Evolutionary conservation across 2,888 invertebrate genomes (phyloP).

Genomic region (Protonemura montana): DNA sequence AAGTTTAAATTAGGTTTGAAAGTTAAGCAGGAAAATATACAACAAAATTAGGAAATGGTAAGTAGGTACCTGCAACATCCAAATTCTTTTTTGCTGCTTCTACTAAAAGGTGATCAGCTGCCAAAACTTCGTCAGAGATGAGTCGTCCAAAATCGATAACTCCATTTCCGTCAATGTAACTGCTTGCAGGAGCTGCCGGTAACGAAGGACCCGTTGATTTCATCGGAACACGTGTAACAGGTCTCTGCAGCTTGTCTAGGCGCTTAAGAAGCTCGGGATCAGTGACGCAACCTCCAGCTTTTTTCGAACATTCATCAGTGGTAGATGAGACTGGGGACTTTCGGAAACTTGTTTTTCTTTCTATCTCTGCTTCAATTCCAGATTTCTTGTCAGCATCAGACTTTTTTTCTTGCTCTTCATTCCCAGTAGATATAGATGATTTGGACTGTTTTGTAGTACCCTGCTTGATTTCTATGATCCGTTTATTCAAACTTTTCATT

Average conservation of each 20-base stretch:
- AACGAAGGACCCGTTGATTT: conserved; percentile 55
- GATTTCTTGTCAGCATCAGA: conserved; percentile 58
- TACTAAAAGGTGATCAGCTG: conserved; percentile 82
- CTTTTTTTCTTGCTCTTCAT: conserved; percentile 54
- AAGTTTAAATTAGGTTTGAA: too few relatives aligned
- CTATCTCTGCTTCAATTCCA: conserved; percentile 56
- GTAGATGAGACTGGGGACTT: conserved; percentile 65
- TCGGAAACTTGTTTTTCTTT: conserved; percentile 72
- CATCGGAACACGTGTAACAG: conserved; percentile 67
- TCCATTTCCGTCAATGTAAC: conserved; percentile 74
- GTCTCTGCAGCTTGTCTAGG: conserved; percentile 67
- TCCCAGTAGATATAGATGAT: conserved; percentile 3
- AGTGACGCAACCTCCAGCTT: conserved; percentile 65
- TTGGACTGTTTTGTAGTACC: conserved; percentile 41
- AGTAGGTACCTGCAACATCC: conserved; percentile 65
- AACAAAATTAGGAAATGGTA: neutral
- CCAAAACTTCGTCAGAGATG: conserved; percentile 85
- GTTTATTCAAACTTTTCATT: conserved; percentile 79
- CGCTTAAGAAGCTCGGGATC: conserved; percentile 73
- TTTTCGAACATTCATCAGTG: conserved; percentile 62
- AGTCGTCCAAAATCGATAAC: conserved; percentile 82
- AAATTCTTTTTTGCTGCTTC: conserved; percentile 81
- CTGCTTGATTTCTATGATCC: conserved; percentile 77
- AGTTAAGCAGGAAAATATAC: neutral
- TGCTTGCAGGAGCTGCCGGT: conserved; percentile 62